Conservation (phyloP, 1,140 invertebrate genomes). For the Heliothis subflexa region DNA sequence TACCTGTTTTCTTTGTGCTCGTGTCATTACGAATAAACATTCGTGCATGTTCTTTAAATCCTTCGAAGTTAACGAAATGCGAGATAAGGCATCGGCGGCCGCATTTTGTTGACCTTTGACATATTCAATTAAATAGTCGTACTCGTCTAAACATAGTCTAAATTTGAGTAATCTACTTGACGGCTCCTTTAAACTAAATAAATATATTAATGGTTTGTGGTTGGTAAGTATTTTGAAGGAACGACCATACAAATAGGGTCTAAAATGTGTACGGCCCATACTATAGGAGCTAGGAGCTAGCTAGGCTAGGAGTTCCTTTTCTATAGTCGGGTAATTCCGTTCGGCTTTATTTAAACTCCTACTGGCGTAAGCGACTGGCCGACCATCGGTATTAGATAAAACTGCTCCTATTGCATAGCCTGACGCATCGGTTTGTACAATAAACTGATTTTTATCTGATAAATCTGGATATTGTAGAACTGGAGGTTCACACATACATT, state of each 20-base stretch:
- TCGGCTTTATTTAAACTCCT: too few relatives aligned
- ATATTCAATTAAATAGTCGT: slow-evolving; percentile 60
- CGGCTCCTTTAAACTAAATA: slow-evolving; percentile 46
- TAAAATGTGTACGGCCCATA: slow-evolving; percentile 73
- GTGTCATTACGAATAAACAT: slow-evolving; percentile 51
- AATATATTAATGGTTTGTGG: slow-evolving; percentile 34
- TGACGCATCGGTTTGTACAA: too few relatives aligned
- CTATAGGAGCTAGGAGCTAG: too few relatives aligned
- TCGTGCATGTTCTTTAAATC: slow-evolving; percentile 51
- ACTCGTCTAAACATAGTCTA: slow-evolving; percentile 50
- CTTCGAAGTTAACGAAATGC: slow-evolving; percentile 10
- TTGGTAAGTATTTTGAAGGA: slow-evolving; percentile 65
- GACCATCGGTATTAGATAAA: too few relatives aligned
- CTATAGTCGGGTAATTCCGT: slow-evolving; percentile 50
- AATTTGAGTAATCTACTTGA: slow-evolving; percentile 55
- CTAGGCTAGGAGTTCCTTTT: slow-evolving; percentile 86
- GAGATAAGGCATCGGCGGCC: slow-evolving; percentile 55
- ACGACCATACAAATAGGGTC: slow-evolving; percentile 59
- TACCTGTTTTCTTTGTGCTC: slow-evolving; percentile 42
- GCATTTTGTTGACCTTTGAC: slow-evolving; percentile 57
- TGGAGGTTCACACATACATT: slow-evolving; percentile 51
- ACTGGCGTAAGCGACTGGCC: too few relatives aligned
- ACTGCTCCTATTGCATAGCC: too few relatives aligned
- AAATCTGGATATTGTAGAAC: slow-evolving; percentile 58
- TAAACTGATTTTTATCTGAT: slow-evolving; percentile 45